Conservation (phyloP, 2,113 vertebrate genomes). For the Orycteropus afer region DNA sequence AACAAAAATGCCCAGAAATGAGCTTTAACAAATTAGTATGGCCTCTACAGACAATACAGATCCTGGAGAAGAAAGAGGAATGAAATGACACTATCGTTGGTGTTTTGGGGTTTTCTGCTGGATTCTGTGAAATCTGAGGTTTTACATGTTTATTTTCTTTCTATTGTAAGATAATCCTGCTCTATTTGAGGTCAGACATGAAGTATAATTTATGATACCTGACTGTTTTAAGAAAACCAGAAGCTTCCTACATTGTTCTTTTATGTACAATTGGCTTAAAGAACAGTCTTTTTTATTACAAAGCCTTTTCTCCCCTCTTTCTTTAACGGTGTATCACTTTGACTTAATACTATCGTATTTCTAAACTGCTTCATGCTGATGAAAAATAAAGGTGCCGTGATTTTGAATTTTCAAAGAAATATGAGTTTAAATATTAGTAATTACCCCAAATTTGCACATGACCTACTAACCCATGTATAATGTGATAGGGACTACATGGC, state of each 20-base stretch:
- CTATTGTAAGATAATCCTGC: conserved; percentile 26
- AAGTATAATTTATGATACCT: conserved; percentile 41
- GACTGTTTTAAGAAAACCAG: conserved; percentile 24
- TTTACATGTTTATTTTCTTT: conserved; percentile 41
- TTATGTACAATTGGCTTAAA: conserved; percentile 25
- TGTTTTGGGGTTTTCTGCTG: not conserved
- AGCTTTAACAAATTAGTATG: not conserved
- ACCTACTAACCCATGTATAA: conserved; percentile 12
- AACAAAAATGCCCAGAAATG: not conserved
- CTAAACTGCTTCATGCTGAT: conserved; percentile 48
- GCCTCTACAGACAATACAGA: not conserved
- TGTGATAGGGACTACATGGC: not conserved
- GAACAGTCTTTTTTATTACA: conserved; percentile 29
- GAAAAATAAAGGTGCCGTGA: conserved; percentile 50
- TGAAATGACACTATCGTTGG: not conserved
- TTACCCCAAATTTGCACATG: conserved; percentile 24
- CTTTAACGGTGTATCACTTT: conserved; percentile 41
- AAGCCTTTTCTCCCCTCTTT: not conserved
- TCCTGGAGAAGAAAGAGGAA: not conserved
- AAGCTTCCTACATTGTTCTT: not conserved
- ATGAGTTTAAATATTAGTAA: conserved; percentile 53
- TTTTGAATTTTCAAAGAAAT: conserved; percentile 59
- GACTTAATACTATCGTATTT: not conserved
- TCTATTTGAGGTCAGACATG: conserved; percentile 23
- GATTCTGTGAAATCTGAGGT: not conserved